Evolutionary conservation across 1,140 invertebrate genomes (phyloP).

Genomic region (Panagrolaimus sp.): DNA sequence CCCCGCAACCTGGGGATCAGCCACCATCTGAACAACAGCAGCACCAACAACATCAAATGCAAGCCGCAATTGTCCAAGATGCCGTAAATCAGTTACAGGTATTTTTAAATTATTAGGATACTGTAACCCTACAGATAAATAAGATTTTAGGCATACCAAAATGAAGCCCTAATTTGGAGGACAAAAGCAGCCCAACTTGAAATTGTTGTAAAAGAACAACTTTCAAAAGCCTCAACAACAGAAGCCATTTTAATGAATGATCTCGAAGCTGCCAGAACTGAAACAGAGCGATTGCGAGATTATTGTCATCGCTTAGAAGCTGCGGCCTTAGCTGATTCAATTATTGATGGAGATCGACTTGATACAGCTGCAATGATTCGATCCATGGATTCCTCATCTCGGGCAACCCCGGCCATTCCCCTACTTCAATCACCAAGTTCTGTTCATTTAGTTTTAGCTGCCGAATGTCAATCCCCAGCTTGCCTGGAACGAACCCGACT

Average conservation of each 20-base stretch:
- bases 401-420: neutral
- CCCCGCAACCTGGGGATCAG: conserved; percentile 12
- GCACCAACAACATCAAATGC: neutral
- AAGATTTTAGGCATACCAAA: conserved; percentile 47
- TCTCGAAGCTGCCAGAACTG: neutral
- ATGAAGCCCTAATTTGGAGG: conserved; percentile 56
- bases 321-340: neutral
- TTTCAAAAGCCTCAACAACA: conserved; percentile 28
- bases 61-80: conserved; percentile 32
- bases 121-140: conserved; percentile 11
- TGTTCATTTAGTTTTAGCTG: conserved; percentile 17
- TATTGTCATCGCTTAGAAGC: conserved; percentile 12
- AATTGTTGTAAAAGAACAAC: conserved; percentile 52
- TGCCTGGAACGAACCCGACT: conserved; percentile 39
- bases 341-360: too few species aligned
- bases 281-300: conserved; percentile 8
- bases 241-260: conserved; percentile 22
- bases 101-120: neutral
- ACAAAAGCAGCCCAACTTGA: conserved; percentile 58
- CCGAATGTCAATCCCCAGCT: conserved; percentile 34
- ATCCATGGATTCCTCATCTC: conserved; percentile 5
- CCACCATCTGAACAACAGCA: neutral
- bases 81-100: conserved; percentile 44
- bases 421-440: neutral
- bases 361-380: neutral